Base-by-base conservation (phyloP, 2,113 vertebrate genomes). In the Bos indicus region DNA sequence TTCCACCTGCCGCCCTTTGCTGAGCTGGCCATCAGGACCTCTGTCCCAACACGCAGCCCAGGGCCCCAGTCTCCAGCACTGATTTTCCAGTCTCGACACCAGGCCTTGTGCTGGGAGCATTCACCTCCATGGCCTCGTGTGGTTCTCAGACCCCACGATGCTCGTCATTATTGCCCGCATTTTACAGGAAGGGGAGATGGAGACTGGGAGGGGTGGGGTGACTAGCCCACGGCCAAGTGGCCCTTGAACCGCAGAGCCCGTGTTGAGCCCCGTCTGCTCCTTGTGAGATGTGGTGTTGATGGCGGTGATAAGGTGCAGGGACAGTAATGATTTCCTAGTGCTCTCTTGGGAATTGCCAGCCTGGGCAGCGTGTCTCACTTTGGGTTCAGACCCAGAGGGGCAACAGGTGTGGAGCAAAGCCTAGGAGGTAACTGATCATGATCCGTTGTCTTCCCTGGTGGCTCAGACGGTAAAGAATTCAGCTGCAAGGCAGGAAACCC, bases 311-410 rank as follows among this genome's bases (percentile, higher is more conserved):
- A 21, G 48, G 9, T 6, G 8, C 28, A 33, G 33, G 0, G 14
- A 26, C 1, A 26, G 33, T 23, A 36, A 25, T 1, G 11, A 0
- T 12, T n/a, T 62, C 28, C 57, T 25, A 25, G 43, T 7, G 40
- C 46, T 62, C 17, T 46, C 7, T 81, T 33, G 67, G 48, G 46
- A 71, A 3, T 1, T 1, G 51, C 23, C 57, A 4, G 28, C 40
- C 33, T 26, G 40, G 33, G 12, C 23, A n/a, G 48, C 25, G 7
- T 26, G 62, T n/a, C 46, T 36, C 40, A 23, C 11, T 36, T 10
- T 6, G 12, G 26, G 30, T 48, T 43, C 16, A 1, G 43, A 46
- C 71, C 54, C 77, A 26, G 30, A 36, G 14, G 30, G 12, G 12
- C 13, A 0, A 21, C 21, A 36, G 14, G 13, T 1, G 7, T 48